These are phyloP conservation scores for Eumacrocentrus americanus DNA, from an alignment of 2,888 invertebrate species.

Conservation along the genomic window DNA sequence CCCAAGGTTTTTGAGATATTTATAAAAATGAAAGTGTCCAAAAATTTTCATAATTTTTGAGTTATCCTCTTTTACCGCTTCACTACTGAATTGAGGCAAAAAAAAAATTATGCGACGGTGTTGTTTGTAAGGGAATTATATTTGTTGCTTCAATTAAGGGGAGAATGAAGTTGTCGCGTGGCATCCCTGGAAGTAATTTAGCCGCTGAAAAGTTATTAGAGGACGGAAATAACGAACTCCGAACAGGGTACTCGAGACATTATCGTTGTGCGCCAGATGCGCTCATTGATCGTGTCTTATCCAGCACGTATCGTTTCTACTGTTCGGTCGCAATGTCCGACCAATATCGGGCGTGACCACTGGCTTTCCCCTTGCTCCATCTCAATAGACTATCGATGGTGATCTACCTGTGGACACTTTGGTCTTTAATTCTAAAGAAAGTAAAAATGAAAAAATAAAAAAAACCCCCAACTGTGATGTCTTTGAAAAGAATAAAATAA, in stretches of 20 bases:
- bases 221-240: slow-evolving; percentile 27
- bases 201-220: slow-evolving; percentile 22
- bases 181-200: slow-evolving; percentile 14
- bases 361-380: slow-evolving; percentile 17
- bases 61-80: no score
- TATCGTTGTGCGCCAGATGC: slow-evolving; percentile 29
- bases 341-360: slow-evolving; percentile 29
- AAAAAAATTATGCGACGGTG: not conserved
- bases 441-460: not conserved
- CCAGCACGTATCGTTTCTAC: slow-evolving; percentile 26
- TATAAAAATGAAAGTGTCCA: no score
- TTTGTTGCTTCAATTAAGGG: not conserved
- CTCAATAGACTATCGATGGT: slow-evolving; percentile 17
- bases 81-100: no score
- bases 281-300: slow-evolving; percentile 28
- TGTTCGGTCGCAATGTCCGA: slow-evolving; percentile 17
- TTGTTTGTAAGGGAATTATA: not conserved
- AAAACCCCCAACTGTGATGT: no score
- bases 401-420: slow-evolving; percentile 23
- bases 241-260: slow-evolving; percentile 26
- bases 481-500: no score
- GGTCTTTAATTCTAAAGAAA: no score
- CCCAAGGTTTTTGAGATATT: no score
- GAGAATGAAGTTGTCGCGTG: slow-evolving; percentile 10
- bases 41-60: no score